Base-by-base conservation (phyloP, 2,888 invertebrate genomes). In the Octodonta nipae region DNA sequence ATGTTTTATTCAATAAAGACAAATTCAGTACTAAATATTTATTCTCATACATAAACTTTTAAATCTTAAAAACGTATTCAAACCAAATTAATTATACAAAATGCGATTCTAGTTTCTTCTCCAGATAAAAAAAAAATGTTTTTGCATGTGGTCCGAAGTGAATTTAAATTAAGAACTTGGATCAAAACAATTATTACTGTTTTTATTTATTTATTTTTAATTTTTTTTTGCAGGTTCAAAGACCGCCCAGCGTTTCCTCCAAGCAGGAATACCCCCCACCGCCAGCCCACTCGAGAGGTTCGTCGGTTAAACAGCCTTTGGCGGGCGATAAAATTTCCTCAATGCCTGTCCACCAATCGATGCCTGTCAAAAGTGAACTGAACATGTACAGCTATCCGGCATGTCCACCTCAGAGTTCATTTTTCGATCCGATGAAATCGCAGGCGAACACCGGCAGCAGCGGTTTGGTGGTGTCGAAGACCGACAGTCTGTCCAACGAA, bases 351-450 rank as follows among this genome's bases (percentile, higher is more conserved):
- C 49, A 46, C 28, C 41, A 43, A 32, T 44, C 36, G 27, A n/a
- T 43, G 17, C 41, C 34, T 13, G 15, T 35, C 11, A 78, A 78
- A 52, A 73, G 72, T 30, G 80, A 81, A 55, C 73, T 78, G 12
- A 76, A 75, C 58, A 64, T 76, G 43, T 80, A 77, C 58, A 71
- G 71, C 49, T 79, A 79, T 56, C 70, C 73, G 36, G 60, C 45
- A 8, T 73, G 42, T 27, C 47, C 75, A 51, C 66, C 69, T 11
- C 61, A 52, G 24, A 47, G 56, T 32, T 41, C 49, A 17, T 50
- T 43, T 35, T 56, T 60, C 49, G 77, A 78, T 53, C 71, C 73
- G 49, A 76, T 69, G 35, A 73, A 73, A 57, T 65, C 67, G 43
- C 73, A 72, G 28, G 57, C 49, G 36, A 68, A 49, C 31, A 31